Evolutionary conservation across 1,140 invertebrate species (phyloP), one percentile per base, ranked within the genome.

Genomic region (Drosophila sucinea): DNA sequence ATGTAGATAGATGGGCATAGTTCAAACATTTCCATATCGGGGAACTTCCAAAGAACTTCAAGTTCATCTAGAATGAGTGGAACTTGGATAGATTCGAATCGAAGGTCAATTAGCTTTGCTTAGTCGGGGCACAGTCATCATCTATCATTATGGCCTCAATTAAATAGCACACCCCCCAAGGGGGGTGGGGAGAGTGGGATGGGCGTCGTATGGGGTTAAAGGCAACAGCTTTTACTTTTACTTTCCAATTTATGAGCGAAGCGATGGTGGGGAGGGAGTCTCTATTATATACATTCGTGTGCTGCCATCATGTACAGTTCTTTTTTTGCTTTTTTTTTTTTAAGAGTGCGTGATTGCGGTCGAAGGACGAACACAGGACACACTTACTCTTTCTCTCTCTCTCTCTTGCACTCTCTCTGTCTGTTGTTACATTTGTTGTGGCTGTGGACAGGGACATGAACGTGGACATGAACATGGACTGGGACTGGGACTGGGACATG

Each of bases 361-460:
- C 44, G 44, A 51, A 51, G 23, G 44, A 51, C 44, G 44, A 51
- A 51, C 23, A 51, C 44, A 51, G 44, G 44, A 51, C 44, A 51
- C 23, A 27, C 23, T 27, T n/a, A 27, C 44, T 5, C 44, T 4
- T 23, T 5, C 44, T 8, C 44, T 8, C 6, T 2, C 23, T 47
- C 23, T 44, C 4, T 44, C 29, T 30, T 1, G 33, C 29, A 17
- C 29, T 7, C 17, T 56, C 25, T 33, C 66, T 75, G 57, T 70
- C 74, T 62, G 44, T 58, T 55, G 70, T 60, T 71, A 65, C 75
- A 79, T 79, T 84, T 83, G 76, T 83, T 79, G 73, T 77, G 77
- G 73, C 60, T 75, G 60, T 64, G 56, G 32, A 40, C 64, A 41
- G 47, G 27, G 27, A 51, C 64, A 67, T 54, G 73, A 73, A 30